Percentiles rank a stretch among this genome's conserved stretches.
Conservation (phyloP, 2,797 vertebrate genomes). For the Rhinoraja longicauda region DNA sequence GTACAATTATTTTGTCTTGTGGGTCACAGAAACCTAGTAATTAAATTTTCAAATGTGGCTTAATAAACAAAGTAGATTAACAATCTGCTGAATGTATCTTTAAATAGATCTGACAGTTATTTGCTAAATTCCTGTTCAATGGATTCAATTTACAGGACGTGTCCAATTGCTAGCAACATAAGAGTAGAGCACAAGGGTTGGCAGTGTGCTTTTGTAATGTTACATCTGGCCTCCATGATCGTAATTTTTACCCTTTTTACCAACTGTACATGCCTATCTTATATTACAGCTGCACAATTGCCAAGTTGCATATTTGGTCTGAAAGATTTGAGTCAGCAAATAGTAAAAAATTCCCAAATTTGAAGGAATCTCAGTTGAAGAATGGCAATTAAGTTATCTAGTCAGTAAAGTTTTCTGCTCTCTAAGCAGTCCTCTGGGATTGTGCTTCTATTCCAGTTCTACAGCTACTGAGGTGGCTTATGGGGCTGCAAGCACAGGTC, state of each 20-base stretch:
- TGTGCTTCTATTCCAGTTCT: no score
- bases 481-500: no score
- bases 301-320: no score
- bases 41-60: slow-evolving; percentile 40
- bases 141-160: slow-evolving; percentile 28
- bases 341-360: no score
- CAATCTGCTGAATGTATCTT: slow-evolving; percentile 34
- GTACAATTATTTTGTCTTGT: slow-evolving; percentile 31
- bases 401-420: no score
- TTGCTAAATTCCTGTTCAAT: slow-evolving; percentile 38
- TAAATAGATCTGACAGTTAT: slow-evolving; percentile 37
- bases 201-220: background rate
- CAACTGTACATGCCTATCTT: no score
- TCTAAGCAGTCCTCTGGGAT: no score
- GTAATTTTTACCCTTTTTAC: background rate
- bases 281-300: no score
- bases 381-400: background rate
- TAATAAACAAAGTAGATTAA: slow-evolving; percentile 38
- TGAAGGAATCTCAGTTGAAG: background rate
- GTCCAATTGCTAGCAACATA: background rate
- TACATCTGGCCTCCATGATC: background rate
- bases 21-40: slow-evolving; percentile 37
- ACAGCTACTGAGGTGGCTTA: no score
- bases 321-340: no score
- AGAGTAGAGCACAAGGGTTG: background rate